Evolutionary conservation across 2,888 invertebrate genomes (phyloP).

Genomic region (Tiliacea citrago): DNA sequence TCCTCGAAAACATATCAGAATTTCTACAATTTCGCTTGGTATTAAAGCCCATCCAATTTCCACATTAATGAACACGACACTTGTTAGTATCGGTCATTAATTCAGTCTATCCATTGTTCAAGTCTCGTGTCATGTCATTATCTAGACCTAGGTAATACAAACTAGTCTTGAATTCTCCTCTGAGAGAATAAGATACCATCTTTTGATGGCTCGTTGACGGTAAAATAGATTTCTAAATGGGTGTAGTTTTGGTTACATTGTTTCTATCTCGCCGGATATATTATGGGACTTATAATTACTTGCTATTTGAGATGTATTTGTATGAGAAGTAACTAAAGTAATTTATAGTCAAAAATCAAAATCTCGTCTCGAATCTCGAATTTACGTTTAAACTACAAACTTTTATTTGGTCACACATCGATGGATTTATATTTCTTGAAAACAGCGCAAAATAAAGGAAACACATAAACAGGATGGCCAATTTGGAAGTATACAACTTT

Average conservation of each 20-base stretch:
- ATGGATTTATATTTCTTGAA: too few species aligned
- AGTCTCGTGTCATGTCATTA: constrained; percentile 39
- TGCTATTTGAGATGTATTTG: too few species aligned
- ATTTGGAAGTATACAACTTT: too few species aligned
- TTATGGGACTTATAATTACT: constrained; percentile 27
- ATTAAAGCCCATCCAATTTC: constrained; percentile 32
- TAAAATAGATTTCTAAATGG: constrained; percentile 51
- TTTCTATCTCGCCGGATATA: constrained; percentile 22
- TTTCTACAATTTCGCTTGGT: background rate
- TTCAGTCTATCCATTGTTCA: constrained; percentile 37
- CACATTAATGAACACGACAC: constrained; percentile 37
- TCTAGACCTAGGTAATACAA: constrained; percentile 33
- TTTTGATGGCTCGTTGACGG: constrained; percentile 23
- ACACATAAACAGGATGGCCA: too few species aligned
- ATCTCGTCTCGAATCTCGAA: too few species aligned
- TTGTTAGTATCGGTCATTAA: constrained; percentile 35
- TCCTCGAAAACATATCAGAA: background rate
- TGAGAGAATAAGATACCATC: constrained; percentile 34
- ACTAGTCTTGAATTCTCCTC: constrained; percentile 9
- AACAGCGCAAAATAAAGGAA: background rate
- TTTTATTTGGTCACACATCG: background rate
- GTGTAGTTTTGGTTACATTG: constrained; percentile 23
- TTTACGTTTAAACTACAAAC: too few species aligned
- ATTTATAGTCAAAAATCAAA: too few species aligned
- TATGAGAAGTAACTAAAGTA: too few species aligned